Base-by-base conservation (phyloP, 2,888 invertebrate genomes). In the Craniophora ligustri region DNA sequence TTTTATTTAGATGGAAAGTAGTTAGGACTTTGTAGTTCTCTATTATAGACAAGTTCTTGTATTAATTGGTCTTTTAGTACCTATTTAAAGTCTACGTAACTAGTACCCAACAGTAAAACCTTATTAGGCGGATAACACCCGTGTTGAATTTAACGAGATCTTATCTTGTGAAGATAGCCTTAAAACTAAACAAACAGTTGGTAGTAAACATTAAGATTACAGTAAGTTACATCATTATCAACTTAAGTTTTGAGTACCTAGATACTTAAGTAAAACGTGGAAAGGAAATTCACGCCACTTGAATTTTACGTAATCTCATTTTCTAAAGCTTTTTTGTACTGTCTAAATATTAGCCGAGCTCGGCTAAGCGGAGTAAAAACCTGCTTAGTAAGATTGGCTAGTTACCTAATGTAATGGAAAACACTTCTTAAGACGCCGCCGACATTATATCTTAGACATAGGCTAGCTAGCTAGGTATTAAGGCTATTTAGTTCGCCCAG, bases 401-500 rank as follows among this genome's bases (percentile, higher is more conserved):
- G 79, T 80, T 82, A 83, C 84, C 79, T 84, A 86, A 86, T 85
- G 82, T 88, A 85, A 86, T 85, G 85, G 85, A 86, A 87, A 86
- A 84, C 81, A 78, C 81, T 84, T 85, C 82, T 84, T 82, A 87
- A 75, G 77, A 75, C 69, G 72, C 73, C 75, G 72, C 67, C 77
- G 72, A 74, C 75, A 71, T 78, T 75, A 74, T 75, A 73, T 75
- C 70, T 72, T 72, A 63, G 30, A 54, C 49, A 57, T 58, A 72
- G 73, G 68, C 38, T 53, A 53, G 31, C 21, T 23, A 49, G 35
- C 10, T 26, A 53, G 44, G 50, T 67, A 68, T 60, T 65, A 56
- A 48, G 59, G 63, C 72, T 69, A 67, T 72, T 76, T 68, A 69
- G 70, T 58, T 66, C 66, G 58, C 59, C 67, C 44, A 65, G 70